Base-by-base conservation (phyloP, 2,888 invertebrate genomes). In the Mechanitis mazaeus region DNA sequence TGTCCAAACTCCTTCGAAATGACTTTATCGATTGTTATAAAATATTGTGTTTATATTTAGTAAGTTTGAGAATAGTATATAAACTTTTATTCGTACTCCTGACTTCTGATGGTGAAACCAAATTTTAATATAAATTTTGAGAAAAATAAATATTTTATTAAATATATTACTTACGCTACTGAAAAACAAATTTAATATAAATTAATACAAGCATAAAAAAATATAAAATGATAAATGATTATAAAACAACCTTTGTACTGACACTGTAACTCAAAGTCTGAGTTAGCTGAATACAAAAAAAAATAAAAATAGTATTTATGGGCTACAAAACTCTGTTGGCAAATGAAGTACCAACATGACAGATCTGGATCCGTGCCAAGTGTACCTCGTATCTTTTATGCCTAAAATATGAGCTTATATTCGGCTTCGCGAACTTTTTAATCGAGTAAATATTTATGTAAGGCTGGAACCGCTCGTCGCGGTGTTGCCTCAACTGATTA, bases 351-450 rank as follows among this genome's bases (percentile, higher is more conserved):
- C 33, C 28, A 33, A 50, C 56, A 60, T 45, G 55, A 53, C 60
- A 60, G 60, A n/a, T 50, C 50, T n/a, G 58, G 55, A 54, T 42
- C 45, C n/a, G 45, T 55, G 63, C 60, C 60, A 63, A 60, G 47
- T 35, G 55, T 45, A 60, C 58, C 60, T 63, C 58, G 45, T 59
- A 63, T 50, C 54, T 45, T 11, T 53, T 5, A 60, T 50, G 42
- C n/a, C 55, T 55, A 58, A 62, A 47, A 56, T 60, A 63, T 53
- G 53, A 62, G 31, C 38, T 33, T 58, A 55, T 62, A 54, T 59
- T 60, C 59, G 35, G 45, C 31, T 35, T 7, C n/a, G 45, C 28
- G 35, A 46, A 59, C 45, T 57, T 56, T 59, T 63, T 56, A 47
- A 57, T 57, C 57, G 45, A 47, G 33, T 59, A 54, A 59, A 63